Evolutionary conservation across 2,888 invertebrate genomes (phyloP), one percentile per base, ranked within the genome.

Genomic region (Hyalella azteca): DNA sequence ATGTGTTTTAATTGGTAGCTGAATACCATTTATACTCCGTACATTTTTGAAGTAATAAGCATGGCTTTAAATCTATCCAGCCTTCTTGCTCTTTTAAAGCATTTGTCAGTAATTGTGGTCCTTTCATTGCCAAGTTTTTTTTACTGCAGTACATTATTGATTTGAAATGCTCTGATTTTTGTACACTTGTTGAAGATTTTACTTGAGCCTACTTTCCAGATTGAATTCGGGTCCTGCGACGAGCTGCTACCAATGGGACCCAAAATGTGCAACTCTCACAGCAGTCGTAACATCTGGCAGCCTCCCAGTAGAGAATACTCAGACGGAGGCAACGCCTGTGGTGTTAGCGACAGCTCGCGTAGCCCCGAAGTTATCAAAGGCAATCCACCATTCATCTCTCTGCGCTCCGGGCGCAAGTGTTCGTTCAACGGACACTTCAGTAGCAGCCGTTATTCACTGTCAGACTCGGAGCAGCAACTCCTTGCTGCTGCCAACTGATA

Each of bases 141-240:
- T n/a, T n/a, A n/a, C n/a, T n/a, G n/a, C n/a, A n/a, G n/a, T n/a
- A n/a, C n/a, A n/a, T n/a, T n/a, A n/a, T n/a, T n/a, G n/a, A n/a
- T n/a, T n/a, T n/a, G n/a, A n/a, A n/a, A n/a, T n/a, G n/a, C n/a
- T n/a, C n/a, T n/a, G n/a, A n/a, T n/a, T n/a, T n/a, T n/a, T n/a
- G n/a, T n/a, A n/a, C n/a, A n/a, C n/a, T n/a, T n/a, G n/a, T n/a
- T n/a, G n/a, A n/a, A n/a, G n/a, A n/a, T n/a, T n/a, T n/a, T n/a
- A n/a, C n/a, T n/a, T n/a, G n/a, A n/a, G n/a, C n/a, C 22, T 41
- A 5, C 29, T 73, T 0, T 1, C 2, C 75, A 75, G 75, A 45
- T 75, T 75, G 75, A 75, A 41, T 75, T 75, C 22, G 75, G 45
- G n/a, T 75, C 75, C 36, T 41, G 75, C 75, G 2, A 32, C 29